Percentiles rank a stretch among this genome's conserved stretches.
These are phyloP conservation scores for Cebidichthys violaceus DNA, from an alignment of 2,113 vertebrate genomes.

Conservation along the genomic window DNA sequence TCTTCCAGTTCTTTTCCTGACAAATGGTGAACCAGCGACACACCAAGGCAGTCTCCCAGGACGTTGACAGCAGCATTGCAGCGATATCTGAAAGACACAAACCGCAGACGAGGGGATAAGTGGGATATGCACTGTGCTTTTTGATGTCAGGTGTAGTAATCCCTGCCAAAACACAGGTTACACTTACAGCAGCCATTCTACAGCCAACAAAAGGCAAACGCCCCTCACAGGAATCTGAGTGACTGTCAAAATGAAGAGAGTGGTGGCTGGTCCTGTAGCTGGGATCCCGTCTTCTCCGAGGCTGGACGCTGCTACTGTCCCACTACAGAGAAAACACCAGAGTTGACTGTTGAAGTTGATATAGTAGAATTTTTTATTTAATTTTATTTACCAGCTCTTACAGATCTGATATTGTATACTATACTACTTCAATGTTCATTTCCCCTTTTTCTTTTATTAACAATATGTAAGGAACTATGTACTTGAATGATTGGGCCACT, in stretches of 20 bases:
- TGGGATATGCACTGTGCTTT: neutral
- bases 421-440: too few species aligned
- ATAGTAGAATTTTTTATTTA: too few species aligned
- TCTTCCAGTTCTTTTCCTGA: neutral
- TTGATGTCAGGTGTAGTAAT: neutral
- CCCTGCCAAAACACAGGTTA: neutral
- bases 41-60: neutral
- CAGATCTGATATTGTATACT: too few species aligned
- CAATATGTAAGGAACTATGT: too few species aligned
- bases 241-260: neutral
- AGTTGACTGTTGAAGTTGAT: too few species aligned
- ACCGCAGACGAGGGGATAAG: neutral
- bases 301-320: too few species aligned
- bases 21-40: neutral
- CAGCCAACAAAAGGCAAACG: neutral
- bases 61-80: neutral
- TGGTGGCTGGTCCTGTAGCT: too few species aligned
- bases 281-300: too few species aligned
- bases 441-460: too few species aligned
- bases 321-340: too few species aligned
- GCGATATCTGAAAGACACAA: neutral
- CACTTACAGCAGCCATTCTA: slow-evolving; percentile 31
- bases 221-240: neutral
- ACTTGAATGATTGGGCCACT: too few species aligned
- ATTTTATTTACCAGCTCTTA: too few species aligned